Base-by-base conservation (phyloP, 2,888 invertebrate genomes). In the Metalampra italica region DNA sequence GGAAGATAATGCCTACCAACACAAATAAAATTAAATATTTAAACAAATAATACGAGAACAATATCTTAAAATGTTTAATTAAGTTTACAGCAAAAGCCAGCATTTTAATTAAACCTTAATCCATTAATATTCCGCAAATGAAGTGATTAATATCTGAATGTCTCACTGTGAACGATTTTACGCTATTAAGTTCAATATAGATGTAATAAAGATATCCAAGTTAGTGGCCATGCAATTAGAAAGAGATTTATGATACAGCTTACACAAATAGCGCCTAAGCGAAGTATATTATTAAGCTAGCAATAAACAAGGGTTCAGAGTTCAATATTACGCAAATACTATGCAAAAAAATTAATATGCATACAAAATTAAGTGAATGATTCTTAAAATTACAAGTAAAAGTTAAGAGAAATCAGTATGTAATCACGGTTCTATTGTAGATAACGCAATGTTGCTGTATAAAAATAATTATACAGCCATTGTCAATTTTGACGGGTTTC, bases 161-260 rank as follows among this genome's bases (percentile, higher is more conserved):
- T 64, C 57, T 53, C 44, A 60, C 55, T 62, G 51, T 57, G 57
- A 62, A 38, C 29, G 34, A 43, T 60, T 63, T 67, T 60, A 62
- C 59, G 55, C 57, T 69, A 74, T 76, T 77, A 69, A 68, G 68
- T 69, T 67, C 54, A 71, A 73, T 76, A 72, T 71, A 73, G 76
- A 79, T 78, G 69, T 68, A 73, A 80, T 81, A 78, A 80, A 82
- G 77, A 82, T 83, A 82, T 72, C 73, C 67, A 66, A 64, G 62
- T 66, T 68, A 67, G 75, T 71, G 64, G 69, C 68, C 67, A 52
- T 64, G 69, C 75, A 77, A 82, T 82, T 78, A 77, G 57, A 65
- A 53, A 53, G 56, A 68, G 78, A 82, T 80, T 83, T 82, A 83
- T 71, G 69, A 62, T 62, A 62, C 68, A 59, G 59, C 58, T 52